phyloP scores from a whole-genome alignment of 2,888 invertebrate species.

The Polyploca ridens region DNA sequence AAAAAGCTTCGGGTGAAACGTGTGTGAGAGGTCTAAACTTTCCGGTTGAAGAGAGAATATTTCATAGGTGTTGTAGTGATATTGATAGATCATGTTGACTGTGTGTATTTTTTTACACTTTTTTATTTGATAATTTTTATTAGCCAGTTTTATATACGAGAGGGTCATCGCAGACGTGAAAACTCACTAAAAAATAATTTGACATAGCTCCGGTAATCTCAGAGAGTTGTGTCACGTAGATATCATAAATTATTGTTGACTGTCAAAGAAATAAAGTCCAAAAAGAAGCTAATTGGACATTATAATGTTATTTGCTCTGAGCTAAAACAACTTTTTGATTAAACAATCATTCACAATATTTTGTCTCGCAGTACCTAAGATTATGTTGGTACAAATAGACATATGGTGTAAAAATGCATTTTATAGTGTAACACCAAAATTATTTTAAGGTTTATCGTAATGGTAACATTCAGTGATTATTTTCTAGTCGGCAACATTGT shows the following conservation, averaged over 20 bases:
- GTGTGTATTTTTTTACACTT: constrained; percentile 45
- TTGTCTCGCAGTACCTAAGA: constrained; percentile 53
- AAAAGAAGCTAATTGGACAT: background rate
- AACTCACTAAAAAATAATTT: background rate
- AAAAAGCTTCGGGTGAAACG: background rate
- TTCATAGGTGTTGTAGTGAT: constrained; percentile 54
- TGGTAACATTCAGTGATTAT: constrained; percentile 21
- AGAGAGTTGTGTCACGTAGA: background rate
- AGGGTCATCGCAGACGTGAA: background rate
- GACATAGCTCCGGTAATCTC: background rate
- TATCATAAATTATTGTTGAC: background rate
- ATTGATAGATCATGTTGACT: constrained; percentile 51
- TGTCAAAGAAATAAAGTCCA: background rate
- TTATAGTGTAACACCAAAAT: constrained; percentile 20
- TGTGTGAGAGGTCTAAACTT: constrained; percentile 21
- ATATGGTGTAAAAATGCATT: constrained; percentile 14
- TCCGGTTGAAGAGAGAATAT: constrained; percentile 66
- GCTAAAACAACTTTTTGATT: background rate
- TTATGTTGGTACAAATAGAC: background rate
- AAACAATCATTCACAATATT: constrained; percentile 26
- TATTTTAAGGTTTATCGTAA: constrained; percentile 14
- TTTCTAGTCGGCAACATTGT: constrained; percentile 20
- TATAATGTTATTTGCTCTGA: background rate
- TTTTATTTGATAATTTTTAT: constrained; percentile 57
- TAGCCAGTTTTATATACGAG: constrained; percentile 42